These are phyloP conservation scores for Halichondria panicea DNA, from an alignment of 37 sponge, comb jelly and placozoan genomes.

Conservation along the genomic window DNA sequence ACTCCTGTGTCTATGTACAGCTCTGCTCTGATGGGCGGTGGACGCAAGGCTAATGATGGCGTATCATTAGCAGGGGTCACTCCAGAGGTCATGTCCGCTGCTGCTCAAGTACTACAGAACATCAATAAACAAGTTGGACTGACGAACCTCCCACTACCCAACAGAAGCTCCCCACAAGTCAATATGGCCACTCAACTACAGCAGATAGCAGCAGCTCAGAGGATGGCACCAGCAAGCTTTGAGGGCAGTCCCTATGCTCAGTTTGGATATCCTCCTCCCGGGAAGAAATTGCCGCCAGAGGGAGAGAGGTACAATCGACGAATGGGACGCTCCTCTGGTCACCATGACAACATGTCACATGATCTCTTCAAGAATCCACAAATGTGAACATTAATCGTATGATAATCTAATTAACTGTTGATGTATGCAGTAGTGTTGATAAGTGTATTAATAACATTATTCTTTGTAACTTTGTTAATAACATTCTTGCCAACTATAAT, in stretches of 20 bases:
- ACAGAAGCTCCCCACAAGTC: background rate
- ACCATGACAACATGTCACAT: too few relatives aligned
- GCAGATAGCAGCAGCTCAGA: slow-evolving; percentile 12
- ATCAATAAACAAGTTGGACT: slow-evolving; percentile 1
- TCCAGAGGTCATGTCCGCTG: slow-evolving; percentile 27
- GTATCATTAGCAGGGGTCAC: background rate
- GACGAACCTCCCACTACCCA: background rate
- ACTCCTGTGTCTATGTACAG: too few relatives aligned
- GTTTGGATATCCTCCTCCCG: background rate
- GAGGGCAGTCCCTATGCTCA: background rate
- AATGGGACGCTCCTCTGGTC: slow-evolving; percentile 5
- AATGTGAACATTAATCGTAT: too few relatives aligned
- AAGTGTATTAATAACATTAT: too few relatives aligned
- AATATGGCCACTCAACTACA: background rate
- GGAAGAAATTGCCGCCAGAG: slow-evolving; percentile 35
- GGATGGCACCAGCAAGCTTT: background rate
- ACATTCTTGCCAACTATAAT: too few relatives aligned
- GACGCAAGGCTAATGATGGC: too few relatives aligned
- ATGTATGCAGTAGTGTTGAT: too few relatives aligned
- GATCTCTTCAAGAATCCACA: too few relatives aligned
- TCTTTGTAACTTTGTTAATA: too few relatives aligned
- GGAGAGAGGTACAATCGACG: slow-evolving; percentile 46
- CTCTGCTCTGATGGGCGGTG: too few relatives aligned
- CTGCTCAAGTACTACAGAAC: slow-evolving; percentile 45
- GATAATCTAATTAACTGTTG: too few relatives aligned